Evolutionary conservation across 2,797 vertebrate species (phyloP), one percentile per base, ranked within the genome.

Genomic region (Smutsia gigantea): DNA sequence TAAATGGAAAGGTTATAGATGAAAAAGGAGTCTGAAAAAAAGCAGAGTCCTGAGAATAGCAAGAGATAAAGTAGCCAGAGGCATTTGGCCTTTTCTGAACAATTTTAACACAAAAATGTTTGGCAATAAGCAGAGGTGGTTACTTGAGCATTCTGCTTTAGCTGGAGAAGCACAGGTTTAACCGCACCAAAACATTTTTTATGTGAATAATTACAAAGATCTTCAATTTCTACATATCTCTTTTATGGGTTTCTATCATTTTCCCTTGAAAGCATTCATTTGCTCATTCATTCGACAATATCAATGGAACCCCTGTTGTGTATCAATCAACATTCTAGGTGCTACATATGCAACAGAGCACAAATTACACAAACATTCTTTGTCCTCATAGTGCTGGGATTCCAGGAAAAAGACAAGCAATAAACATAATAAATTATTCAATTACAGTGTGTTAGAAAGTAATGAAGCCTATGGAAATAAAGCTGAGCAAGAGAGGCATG

Each of bases 1-100:
- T 97, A 97, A 97, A 85, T 92, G 92, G 86, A 96, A 97, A 96
- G 94, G 95, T 97, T 96, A 96, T 39, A 83, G 77, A 90, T 90
- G 19, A 79, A 93, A 97, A 96, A 72, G 15, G 42, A 71, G 11
- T 78, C 71, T 92, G 59, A 18, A 51, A 61, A 37, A 82, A 85
- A 63, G 3, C 59, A 97, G 95, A 92, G 74, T 37, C n/a, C 57
- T 85, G 81, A 46, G 46, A 95, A 83, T 4, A 93, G 39, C 64
- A 91, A 57, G n/a, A 97, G 90, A 86, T 88, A 90, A 90, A 94
- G 71, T 77, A 94, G 81, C 90, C 63, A 27, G 82, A 96, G 72
- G 90, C 92, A 75, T 34, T 72, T 93, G 89, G 93, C 72, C 84
- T 95, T 94, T 97, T 94, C 66, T 83, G 68, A 94, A 72, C 49